phyloP scores from a whole-genome alignment of 2,797 vertebrate species.

The Coluber constrictor region DNA sequence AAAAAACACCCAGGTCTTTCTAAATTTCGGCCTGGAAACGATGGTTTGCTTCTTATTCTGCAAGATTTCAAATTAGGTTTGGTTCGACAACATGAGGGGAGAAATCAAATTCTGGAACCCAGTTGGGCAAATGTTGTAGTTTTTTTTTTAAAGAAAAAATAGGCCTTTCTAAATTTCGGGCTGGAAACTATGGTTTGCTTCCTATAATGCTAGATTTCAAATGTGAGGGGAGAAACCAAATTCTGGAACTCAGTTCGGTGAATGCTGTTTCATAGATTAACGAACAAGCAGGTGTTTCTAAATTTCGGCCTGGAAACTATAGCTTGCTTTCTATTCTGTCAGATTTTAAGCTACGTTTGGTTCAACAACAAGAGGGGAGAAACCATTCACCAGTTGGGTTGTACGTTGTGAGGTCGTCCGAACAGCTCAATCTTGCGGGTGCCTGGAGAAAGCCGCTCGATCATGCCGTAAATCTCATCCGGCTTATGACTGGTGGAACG shows the following conservation, averaged over 20 bases:
- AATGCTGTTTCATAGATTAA: not conserved
- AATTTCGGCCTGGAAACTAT: no score
- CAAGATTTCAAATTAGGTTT: not conserved
- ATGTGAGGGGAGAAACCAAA: not conserved
- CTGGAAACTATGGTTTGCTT: not conserved
- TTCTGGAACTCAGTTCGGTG: constrained; percentile 70
- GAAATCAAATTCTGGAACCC: no score
- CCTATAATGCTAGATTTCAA: not conserved
- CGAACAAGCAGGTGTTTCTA: not conserved
- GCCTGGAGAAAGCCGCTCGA: constrained; percentile 90
- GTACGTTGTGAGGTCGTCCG: constrained; percentile 89
- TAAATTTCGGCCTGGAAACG: not conserved
- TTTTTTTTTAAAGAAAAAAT: no score
- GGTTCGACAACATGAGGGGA: no score
- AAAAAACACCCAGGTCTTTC: not conserved
- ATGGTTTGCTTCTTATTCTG: not conserved
- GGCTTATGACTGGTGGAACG: constrained; percentile 95
- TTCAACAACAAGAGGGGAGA: not conserved
- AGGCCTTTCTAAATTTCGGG: not conserved
- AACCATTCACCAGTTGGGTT: constrained; percentile 84
- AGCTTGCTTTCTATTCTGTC: not conserved
- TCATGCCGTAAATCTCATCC: constrained; percentile 96
- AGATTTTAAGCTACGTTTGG: not conserved
- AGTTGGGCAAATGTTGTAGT: no score
- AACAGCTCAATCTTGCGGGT: constrained; percentile 92